Evolutionary conservation across 2,797 vertebrate genomes (phyloP), one percentile per base, ranked within the genome.

Genomic region (Bovichtus variegatus): DNA sequence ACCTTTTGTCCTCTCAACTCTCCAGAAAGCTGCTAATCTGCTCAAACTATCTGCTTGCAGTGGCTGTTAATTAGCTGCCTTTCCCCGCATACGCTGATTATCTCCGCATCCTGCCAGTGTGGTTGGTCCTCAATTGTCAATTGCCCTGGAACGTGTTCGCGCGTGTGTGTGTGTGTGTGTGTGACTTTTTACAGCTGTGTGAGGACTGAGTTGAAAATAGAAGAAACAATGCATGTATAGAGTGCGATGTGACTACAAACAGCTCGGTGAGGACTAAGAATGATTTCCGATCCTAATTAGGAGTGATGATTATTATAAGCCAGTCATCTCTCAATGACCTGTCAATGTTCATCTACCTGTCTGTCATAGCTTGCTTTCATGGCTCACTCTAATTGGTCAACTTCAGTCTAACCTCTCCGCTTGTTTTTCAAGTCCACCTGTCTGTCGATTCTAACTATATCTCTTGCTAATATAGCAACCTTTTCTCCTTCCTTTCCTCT

Each of bases 1-100:
- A 81, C 91, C 83, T 91, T n/a, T 84, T 82, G 84, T 87, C 83
- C 87, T 78, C 82, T 83, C 85, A 81, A 81, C 87, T 92, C 87
- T 77, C 71, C 71, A 87, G 86, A 90, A 91, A 90, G 76, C 81
- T 73, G 63, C 80, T 91, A 87, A 91, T 91, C 89, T 83, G 76
- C 76, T 85, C 85, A 63, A 81, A 90, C 86, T 66, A 87, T 90
- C 88, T 87, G 83, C 88, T 76, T 71, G 72, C 71, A 75, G 80
- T 71, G 68, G 67, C 74, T 86, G 88, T 90, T 90, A 91, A 93
- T 93, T 87, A 90, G 84, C 88, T 62, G 76, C 71, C 72, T 84
- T 81, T 84, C 83, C n/a, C 85, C 76, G 82, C 77, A 69, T 74
- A 85, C 21, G 19, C 87, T 86, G 87, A 91, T 90, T 84, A 88